Conservation (phyloP, 1,140 invertebrate genomes). For the Trichomalopsis sarcophagae region DNA sequence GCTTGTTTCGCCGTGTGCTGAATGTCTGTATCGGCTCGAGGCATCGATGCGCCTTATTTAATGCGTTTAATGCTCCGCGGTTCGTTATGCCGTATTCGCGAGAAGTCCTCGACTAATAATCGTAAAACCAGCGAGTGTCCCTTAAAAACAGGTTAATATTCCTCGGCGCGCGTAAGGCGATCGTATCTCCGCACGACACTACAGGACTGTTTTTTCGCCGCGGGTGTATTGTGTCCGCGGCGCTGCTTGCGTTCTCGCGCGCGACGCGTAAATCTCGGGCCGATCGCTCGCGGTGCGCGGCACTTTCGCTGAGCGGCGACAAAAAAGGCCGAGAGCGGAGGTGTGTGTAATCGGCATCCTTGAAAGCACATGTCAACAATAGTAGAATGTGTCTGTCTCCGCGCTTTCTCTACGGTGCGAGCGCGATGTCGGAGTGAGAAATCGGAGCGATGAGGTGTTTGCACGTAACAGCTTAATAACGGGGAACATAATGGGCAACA, state of each 20-base stretch:
- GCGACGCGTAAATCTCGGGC: background rate
- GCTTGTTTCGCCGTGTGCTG: background rate
- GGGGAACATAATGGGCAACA: background rate
- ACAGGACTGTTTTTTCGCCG: constrained; percentile 4
- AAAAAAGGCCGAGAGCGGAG: background rate
- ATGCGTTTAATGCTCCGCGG: background rate
- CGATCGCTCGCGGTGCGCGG: background rate
- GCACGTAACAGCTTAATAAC: background rate
- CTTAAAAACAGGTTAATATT: constrained; percentile 58
- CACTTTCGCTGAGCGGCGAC: constrained; percentile 23
- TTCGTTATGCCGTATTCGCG: background rate
- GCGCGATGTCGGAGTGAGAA: background rate
- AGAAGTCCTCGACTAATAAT: background rate
- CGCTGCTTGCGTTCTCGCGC: background rate
- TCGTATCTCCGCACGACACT: constrained; percentile 26
- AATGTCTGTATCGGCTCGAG: constrained; percentile 29
- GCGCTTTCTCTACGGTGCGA: background rate
- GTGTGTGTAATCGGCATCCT: constrained; percentile 37
- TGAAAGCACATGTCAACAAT: constrained; percentile 46
- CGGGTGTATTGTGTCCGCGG: background rate
- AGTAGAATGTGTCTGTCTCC: constrained; percentile 10
- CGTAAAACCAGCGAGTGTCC: background rate
- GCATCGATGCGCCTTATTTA: background rate
- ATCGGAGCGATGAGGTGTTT: constrained; percentile 18
- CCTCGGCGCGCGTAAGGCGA: constrained; percentile 40